A percentile compares a stretch with the other conserved stretches of the same genome.
Evolutionary conservation across 2,113 vertebrate genomes (phyloP).

Genomic region (Chaetorhynchus papuensis): DNA sequence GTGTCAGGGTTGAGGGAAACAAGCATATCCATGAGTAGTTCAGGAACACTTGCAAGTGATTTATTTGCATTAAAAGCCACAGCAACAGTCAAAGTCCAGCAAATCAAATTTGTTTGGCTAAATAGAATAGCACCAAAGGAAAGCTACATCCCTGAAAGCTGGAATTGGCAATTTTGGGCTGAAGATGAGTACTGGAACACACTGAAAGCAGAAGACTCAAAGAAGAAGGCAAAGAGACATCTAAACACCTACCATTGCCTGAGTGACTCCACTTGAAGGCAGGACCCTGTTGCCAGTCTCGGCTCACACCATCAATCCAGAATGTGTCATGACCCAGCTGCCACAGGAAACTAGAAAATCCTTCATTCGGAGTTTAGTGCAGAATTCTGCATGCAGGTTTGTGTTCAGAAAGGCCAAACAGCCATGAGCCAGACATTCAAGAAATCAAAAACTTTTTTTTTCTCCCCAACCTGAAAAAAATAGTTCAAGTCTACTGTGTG

Average conservation of each 20-base stretch:
- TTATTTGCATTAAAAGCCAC: not conserved
- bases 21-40: not conserved
- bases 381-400: not conserved
- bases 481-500: not conserved
- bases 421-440: not conserved
- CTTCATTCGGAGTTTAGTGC: not conserved
- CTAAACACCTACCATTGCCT: not conserved
- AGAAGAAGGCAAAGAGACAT: not conserved
- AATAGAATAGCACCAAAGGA: not conserved
- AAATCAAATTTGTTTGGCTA: not conserved
- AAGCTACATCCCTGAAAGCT: not conserved
- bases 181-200: not conserved
- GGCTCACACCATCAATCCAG: not conserved
- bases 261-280: not conserved
- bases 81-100: not conserved
- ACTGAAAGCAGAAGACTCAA: not conserved
- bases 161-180: not conserved
- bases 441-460: not conserved
- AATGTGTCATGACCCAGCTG: not conserved
- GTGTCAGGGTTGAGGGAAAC: not conserved
- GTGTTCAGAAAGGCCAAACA: not conserved
- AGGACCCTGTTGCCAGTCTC: not conserved
- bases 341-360: not conserved
- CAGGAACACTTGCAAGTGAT: not conserved
- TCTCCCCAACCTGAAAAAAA: not conserved